A percentile compares a stretch with the other conserved stretches of the same genome.
Evolutionary conservation across 1,140 invertebrate genomes (phyloP).

Genomic region (Drosophila pseudoobscura): DNA sequence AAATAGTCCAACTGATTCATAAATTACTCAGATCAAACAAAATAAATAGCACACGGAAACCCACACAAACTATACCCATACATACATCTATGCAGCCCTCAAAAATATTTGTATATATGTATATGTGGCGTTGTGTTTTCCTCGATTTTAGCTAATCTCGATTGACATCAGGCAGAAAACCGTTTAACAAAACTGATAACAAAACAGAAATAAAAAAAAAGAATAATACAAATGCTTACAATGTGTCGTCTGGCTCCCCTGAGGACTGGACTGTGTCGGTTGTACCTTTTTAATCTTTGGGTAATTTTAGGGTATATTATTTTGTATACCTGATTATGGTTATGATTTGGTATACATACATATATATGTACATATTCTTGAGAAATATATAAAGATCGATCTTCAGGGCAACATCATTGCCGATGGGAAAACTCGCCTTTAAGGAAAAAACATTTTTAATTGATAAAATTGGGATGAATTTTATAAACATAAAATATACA

Average conservation of each 20-base stretch:
- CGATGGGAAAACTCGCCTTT: no score
- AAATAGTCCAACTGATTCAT: constrained; percentile 27
- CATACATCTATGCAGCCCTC: constrained; percentile 1
- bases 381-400: no score
- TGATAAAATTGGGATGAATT: no score
- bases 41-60: constrained; percentile 22
- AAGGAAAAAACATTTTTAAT: no score
- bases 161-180: constrained; percentile 24
- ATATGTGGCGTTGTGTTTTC: constrained; percentile 4
- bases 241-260: constrained; percentile 46
- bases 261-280: constrained; percentile 17
- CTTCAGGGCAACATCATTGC: no score
- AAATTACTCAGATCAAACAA: constrained; percentile 49
- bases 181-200: constrained; percentile 45
- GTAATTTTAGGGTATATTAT: no score
- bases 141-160: constrained; percentile 33
- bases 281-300: background rate
- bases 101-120: background rate
- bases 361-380: no score
- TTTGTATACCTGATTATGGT: no score
- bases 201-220: constrained; percentile 21
- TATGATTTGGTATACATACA: no score
- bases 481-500: no score
- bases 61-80: constrained; percentile 6
- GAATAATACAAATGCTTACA: constrained; percentile 46